Base-by-base conservation (phyloP, 1,140 invertebrate species). In the Platyura marginata region DNA sequence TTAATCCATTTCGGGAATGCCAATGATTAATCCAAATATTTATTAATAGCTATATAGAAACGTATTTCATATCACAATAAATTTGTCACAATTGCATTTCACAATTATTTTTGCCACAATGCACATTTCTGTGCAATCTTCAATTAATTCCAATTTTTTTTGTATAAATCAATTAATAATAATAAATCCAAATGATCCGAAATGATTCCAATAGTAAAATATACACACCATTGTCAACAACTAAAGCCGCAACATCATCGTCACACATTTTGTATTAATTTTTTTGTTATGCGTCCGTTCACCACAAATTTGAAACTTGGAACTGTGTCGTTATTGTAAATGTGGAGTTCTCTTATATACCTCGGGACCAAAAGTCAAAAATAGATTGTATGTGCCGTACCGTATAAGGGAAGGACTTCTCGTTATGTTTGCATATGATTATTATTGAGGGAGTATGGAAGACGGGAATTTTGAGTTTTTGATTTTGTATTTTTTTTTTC, bases 231-330 rank as follows among this genome's bases (percentile, higher is more conserved):
- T 87, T 86, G 69, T 85, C 83, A 49, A 85, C 79, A 49, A 85
- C 81, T 77, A 86, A 62, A 62, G 87, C 83, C 61, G 82, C 79
- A 71, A 90, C 81, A 72, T 89, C 85, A 65, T 89, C 83, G 77
- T 85, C 81, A 74, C 81, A 84, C 83, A 87, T 88, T 62, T 69
- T 79, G 65, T 62, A 52, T 64, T 59, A 19, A 9, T 22, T 22
- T 21, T 4, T 21, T 21, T 25, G 21, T 38, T 35, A 13, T 19
- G n/a, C 42, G 42, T 43, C 42, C 23, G 42, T 21, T 19, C 42
- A 43, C 42, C 19, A 43, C 42, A 43, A 43, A 23, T 20, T 36
- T 18, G 33, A 43, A 42, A 43, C 33, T 43, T 43, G 34, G 33
- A 43, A 43, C 33, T 35, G 32, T 18, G 32, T 43, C 42, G 33